Evolutionary conservation across 2,888 invertebrate genomes (phyloP), one percentile per base, ranked within the genome.

Genomic region (Arrhopalites spinosus): DNA sequence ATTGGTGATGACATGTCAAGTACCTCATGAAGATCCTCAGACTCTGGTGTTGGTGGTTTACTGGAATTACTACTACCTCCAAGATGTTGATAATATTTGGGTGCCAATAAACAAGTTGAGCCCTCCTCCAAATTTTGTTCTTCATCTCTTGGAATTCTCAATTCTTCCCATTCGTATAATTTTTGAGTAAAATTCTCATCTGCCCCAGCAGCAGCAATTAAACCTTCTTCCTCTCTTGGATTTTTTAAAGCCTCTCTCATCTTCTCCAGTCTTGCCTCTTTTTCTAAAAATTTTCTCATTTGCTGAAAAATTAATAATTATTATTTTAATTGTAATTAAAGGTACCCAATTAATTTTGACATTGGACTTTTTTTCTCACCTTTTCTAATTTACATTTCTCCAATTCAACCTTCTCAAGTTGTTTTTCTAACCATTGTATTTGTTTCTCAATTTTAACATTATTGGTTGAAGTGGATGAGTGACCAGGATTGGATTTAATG

Each of bases 121-220:
- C 91, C 91, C 85, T 94, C 94, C 85, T 94, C 94, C 0, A 94
- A 94, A n/a, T n/a, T n/a, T n/a, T n/a, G n/a, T n/a, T n/a, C n/a
- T n/a, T n/a, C n/a, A n/a, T n/a, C n/a, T 11, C 36, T 11, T 0
- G 91, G 91, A 76, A 94, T 94, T 1, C 91, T 88, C n/a, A 93
- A 92, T 83, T 93, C 93, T 77, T 84, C 84, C 95, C 95, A 96
- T 85, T 95, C 95, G 85, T 94, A 94, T 0, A 96, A 88, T 84
- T 94, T 94, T 30, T 92, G 90, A 0, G 95, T 94, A 85, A 96
- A 96, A 81, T 94, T 94, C 63, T 93, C 89, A 0, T 94, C 94
- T 81, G 95, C 94, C 5, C 90, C 93, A 88, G 93, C 91, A 84
- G 95, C 94, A 84, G 93, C 90, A 85, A 93, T 92, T n/a, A n/a